A percentile compares a stretch with the other conserved stretches of the same genome.
phyloP scores from a whole-genome alignment of 2,888 invertebrate genomes.

The Spisula solida region DNA sequence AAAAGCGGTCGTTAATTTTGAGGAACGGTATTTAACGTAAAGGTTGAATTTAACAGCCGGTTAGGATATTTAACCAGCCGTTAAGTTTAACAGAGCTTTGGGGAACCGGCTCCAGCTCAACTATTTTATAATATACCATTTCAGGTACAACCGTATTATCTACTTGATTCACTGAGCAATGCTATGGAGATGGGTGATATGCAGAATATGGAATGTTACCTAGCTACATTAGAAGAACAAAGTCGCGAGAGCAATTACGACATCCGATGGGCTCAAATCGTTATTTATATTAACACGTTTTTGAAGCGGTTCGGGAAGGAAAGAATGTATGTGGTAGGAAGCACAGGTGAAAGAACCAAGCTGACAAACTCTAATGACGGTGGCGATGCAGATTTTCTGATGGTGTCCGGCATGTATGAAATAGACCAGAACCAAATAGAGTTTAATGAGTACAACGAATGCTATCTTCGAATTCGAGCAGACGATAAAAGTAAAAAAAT shows the following conservation, averaged over 20 bases:
- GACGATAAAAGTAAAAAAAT: background rate
- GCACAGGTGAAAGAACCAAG: slow-evolving; percentile 56
- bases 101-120: no score
- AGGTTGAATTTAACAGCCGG: no score
- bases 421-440: slow-evolving; percentile 54
- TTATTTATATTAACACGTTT: slow-evolving; percentile 36
- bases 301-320: slow-evolving; percentile 48
- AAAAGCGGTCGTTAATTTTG: no score
- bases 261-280: slow-evolving; percentile 2
- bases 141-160: no score
- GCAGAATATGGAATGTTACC: background rate
- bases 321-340: slow-evolving; percentile 62
- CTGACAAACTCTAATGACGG: slow-evolving; percentile 54
- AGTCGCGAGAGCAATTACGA: slow-evolving; percentile 37
- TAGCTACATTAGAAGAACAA: background rate
- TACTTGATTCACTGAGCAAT: no score
- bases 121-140: no score
- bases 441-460: slow-evolving; percentile 47
- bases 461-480: slow-evolving; percentile 63
- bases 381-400: slow-evolving; percentile 66
- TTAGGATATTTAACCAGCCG: no score
- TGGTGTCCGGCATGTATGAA: slow-evolving; percentile 53
- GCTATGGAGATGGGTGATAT: background rate
- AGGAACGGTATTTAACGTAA: no score
- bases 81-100: no score